A percentile compares a stretch with the other conserved stretches of the same genome.
Evolutionary conservation across 2,888 invertebrate species (phyloP).

Genomic region (Andricus quercusramuli): DNA sequence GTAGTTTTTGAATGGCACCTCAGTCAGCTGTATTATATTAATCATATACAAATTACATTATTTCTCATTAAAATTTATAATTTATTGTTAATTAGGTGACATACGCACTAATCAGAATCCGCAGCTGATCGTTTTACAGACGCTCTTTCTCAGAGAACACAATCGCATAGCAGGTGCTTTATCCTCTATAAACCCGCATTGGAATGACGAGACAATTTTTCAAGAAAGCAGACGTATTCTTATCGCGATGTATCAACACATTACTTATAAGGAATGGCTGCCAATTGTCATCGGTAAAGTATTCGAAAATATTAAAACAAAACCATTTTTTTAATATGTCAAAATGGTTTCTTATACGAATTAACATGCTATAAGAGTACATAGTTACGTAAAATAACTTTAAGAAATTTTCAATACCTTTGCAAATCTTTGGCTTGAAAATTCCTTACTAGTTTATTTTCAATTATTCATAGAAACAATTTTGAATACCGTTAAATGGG

Average conservation of each 20-base stretch:
- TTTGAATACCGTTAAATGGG: no score
- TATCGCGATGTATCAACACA: slow-evolving; percentile 82
- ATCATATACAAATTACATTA: slow-evolving; percentile 27
- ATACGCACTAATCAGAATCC: slow-evolving; percentile 81
- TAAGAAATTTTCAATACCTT: no score
- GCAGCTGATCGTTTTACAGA: slow-evolving; percentile 78
- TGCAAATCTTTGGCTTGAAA: no score
- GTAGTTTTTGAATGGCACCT: no score
- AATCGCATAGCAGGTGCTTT: slow-evolving; percentile 81
- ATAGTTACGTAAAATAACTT: no score
- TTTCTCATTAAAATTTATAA: slow-evolving; percentile 45
- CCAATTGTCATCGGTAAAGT: slow-evolving; percentile 79
- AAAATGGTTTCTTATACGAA: no score
- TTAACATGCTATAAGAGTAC: no score
- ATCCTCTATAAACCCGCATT: slow-evolving; percentile 80
- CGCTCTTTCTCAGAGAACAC: slow-evolving; percentile 80
- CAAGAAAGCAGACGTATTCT: slow-evolving; percentile 81
- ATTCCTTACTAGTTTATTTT: no score
- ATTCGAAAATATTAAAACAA: background rate
- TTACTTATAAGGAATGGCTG: slow-evolving; percentile 82
- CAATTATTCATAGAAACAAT: no score
- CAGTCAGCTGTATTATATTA: background rate
- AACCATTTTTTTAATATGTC: no score
- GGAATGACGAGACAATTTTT: slow-evolving; percentile 82
- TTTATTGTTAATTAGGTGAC: slow-evolving; percentile 77